phyloP scores from a whole-genome alignment of 2,113 vertebrate genomes.

The Mastomys natalensis region DNA sequence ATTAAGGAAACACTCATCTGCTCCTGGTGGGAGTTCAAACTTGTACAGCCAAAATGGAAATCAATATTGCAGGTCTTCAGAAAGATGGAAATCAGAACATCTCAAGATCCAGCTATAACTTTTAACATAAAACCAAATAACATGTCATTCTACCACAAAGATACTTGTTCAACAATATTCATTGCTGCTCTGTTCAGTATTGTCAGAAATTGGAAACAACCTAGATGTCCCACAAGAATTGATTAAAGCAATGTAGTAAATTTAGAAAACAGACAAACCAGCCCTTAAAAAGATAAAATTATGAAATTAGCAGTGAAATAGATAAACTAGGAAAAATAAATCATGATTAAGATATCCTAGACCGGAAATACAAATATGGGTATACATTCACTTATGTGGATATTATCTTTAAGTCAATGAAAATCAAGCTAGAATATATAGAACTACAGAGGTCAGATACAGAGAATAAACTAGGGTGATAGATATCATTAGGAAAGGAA shows the following conservation, averaged over 20 bases:
- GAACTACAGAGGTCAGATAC: background rate
- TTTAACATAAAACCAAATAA: background rate
- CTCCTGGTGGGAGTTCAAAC: background rate
- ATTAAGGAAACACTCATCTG: background rate
- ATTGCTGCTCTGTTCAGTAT: background rate
- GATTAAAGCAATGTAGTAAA: background rate
- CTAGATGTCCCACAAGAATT: background rate
- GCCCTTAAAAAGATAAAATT: background rate
- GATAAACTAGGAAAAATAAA: background rate
- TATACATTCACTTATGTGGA: background rate
- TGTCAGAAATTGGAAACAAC: background rate
- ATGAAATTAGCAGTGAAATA: background rate
- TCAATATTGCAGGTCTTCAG: background rate
- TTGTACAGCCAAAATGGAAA: background rate
- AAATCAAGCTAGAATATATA: background rate
- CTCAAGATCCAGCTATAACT: background rate
- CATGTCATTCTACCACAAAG: background rate
- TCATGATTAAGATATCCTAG: background rate
- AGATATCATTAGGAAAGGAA: no score
- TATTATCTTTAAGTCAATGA: background rate
- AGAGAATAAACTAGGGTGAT: no score
- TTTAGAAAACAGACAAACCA: background rate
- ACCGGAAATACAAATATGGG: background rate
- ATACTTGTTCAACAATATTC: background rate
- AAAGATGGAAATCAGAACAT: background rate